Evolutionary conservation across 2,888 invertebrate genomes (phyloP), one percentile per base, ranked within the genome.

Genomic region (Cybosia mesomella): DNA sequence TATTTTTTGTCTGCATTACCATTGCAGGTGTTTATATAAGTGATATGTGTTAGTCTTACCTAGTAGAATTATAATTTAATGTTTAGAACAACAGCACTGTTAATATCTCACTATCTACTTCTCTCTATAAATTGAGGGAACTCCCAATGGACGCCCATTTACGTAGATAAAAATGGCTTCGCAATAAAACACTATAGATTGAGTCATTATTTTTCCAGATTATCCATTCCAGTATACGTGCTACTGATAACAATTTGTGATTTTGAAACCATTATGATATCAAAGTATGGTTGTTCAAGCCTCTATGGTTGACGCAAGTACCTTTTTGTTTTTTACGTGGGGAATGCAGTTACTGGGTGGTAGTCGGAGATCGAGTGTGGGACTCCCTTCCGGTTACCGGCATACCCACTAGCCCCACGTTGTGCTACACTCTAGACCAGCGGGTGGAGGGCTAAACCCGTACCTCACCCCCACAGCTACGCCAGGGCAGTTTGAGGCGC

Each of bases 151-250:
- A 67, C 74, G 67, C 64, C 79, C 80, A 81, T 79, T 82, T 82
- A 69, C 76, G 65, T n/a, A 73, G 75, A 81, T 82, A 85, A 82
- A 80, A 83, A 85, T 81, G 76, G 80, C 74, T 76, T 76, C 70
- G 76, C 79, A 82, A 81, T 84, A 84, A 84, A 84, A 81, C 75
- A 79, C 74, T 75, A 76, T 76, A 74, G 74, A 83, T 82, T 77
- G 75, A 77, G 68, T 77, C 76, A 80, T 82, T 79, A 77, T 77
- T 80, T 77, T 74, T 32, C 75, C 68, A 75, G 81, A 82, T 81
- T 75, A 82, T 76, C 75, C 72, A 82, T 74, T 75, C n/a, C 72
- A 75, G 61, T 68, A 71, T 72, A 77, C 77, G 66, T 68, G 63
- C 59, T 71, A 67, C 72, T 74, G 71, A 72, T 76, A 73, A 70